Percentiles rank a stretch among this genome's conserved stretches.
phyloP scores from a whole-genome alignment of 1,140 invertebrate genomes.

The Caenorhabditis briggsae region DNA sequence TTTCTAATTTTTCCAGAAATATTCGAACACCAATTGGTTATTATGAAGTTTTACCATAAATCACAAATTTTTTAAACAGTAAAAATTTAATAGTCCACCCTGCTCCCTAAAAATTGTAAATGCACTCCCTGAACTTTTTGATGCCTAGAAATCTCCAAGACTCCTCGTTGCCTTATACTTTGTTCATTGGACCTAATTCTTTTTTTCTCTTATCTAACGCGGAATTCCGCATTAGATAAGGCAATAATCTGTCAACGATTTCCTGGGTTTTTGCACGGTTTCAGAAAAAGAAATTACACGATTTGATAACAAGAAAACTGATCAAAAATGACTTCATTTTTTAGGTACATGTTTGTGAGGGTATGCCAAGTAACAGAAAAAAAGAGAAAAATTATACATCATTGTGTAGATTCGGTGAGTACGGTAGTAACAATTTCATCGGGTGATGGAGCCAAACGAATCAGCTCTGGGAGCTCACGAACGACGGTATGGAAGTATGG shows the following conservation, averaged over 20 bases:
- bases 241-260: not conserved
- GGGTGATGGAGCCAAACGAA: conserved; percentile 28
- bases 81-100: too few species aligned
- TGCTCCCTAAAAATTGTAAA: too few species aligned
- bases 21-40: too few species aligned
- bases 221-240: conserved; percentile 48
- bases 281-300: not conserved
- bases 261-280: conserved; percentile 7
- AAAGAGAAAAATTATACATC: not conserved
- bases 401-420: not conserved
- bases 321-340: conserved; percentile 32
- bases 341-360: too few species aligned
- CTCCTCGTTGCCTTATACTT: not conserved
- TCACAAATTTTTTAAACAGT: too few species aligned
- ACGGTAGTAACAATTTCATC: not conserved
- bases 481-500: not conserved
- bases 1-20: too few species aligned
- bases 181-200: not conserved
- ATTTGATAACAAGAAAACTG: not conserved
- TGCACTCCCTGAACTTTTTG: not conserved
- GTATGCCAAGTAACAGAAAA: not conserved
- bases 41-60: too few species aligned
- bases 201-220: conserved; percentile 25
- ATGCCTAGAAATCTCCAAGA: not conserved
- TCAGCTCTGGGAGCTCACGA: not conserved